These are phyloP conservation scores for Machaerirhynchus nigripectus DNA, from an alignment of 2,113 vertebrate genomes.

Conservation along the genomic window DNA sequence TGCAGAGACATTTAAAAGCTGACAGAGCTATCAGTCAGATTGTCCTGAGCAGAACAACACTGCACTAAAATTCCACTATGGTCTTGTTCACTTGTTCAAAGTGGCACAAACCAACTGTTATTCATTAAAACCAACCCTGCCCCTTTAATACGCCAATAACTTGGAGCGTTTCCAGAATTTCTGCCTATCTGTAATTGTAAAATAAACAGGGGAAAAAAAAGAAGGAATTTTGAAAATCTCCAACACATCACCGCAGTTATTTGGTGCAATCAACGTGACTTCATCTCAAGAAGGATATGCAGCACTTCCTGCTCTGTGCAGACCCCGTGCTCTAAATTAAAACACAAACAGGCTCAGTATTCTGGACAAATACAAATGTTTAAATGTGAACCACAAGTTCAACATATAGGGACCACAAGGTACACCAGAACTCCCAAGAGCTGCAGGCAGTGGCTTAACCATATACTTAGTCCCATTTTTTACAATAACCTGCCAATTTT, in stretches of 20 bases:
- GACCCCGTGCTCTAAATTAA: background rate
- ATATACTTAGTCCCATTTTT: background rate
- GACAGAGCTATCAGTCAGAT: background rate
- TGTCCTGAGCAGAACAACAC: background rate
- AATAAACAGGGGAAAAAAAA: background rate
- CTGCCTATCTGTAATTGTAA: background rate
- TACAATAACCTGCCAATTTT: background rate
- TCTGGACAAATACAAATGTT: background rate
- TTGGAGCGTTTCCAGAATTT: background rate
- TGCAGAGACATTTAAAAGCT: background rate
- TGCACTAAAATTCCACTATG: background rate
- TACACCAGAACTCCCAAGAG: background rate
- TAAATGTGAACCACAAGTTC: background rate
- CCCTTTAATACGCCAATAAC: background rate
- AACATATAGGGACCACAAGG: background rate
- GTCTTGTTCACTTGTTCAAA: background rate
- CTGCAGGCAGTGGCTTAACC: background rate
- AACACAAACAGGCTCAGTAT: background rate
- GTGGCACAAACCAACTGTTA: background rate
- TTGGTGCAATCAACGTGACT: background rate
- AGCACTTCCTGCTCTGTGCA: background rate
- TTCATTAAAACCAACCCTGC: background rate
- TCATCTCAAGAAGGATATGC: background rate
- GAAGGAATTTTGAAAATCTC: background rate
- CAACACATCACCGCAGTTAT: background rate